Conservation (phyloP, 1,140 invertebrate species). For the Drosophila suzukii region DNA sequence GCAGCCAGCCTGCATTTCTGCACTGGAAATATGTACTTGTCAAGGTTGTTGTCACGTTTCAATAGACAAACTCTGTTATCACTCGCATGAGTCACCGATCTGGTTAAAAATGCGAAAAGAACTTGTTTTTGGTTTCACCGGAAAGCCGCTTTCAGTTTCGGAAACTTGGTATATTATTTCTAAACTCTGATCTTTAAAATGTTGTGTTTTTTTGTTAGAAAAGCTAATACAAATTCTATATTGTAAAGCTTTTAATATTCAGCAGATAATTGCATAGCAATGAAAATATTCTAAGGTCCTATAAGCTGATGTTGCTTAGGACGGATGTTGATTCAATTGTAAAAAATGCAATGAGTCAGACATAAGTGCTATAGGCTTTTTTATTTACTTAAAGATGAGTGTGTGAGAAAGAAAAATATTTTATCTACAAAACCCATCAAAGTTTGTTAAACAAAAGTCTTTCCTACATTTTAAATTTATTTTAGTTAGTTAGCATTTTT, state of each 20-base stretch:
- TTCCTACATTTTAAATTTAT: too few species aligned
- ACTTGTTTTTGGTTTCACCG: constrained; percentile 21
- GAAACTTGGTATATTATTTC: not conserved
- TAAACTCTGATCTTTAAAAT: constrained; percentile 7
- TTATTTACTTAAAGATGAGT: not conserved
- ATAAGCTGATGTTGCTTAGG: not conserved
- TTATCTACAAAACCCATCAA: too few species aligned
- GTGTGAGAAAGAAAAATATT: not conserved
- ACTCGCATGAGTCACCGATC: constrained; percentile 13
- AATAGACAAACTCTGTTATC: constrained; percentile 29
- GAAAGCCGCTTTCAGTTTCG: not conserved
- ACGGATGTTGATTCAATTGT: not conserved
- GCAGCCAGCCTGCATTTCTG: not conserved
- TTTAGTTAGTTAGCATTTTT: too few species aligned
- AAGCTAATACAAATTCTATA: not conserved
- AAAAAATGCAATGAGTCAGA: constrained; percentile 7
- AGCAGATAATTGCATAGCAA: too few species aligned
- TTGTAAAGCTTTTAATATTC: not conserved
- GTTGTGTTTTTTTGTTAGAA: not conserved
- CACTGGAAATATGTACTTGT: constrained; percentile 33
- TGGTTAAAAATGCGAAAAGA: constrained; percentile 9
- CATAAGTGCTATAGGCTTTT: not conserved
- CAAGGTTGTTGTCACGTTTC: constrained; percentile 38
- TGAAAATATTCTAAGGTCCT: not conserved
- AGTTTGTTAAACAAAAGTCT: too few species aligned